Conservation (phyloP, 2,888 invertebrate genomes). For the Leucozona laternaria region DNA sequence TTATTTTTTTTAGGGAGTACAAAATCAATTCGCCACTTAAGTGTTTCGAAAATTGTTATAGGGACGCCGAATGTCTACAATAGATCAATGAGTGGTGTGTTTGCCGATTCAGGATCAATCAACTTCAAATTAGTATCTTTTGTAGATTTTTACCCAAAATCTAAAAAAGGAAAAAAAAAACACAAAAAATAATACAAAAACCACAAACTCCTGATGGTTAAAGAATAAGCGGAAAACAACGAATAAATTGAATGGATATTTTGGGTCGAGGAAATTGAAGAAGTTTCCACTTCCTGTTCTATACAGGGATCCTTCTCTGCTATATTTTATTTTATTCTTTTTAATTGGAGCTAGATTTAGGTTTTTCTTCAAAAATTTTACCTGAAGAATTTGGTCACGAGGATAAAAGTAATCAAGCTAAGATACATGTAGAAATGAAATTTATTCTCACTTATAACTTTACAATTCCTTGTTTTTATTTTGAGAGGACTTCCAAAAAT, state of each 20-base stretch:
- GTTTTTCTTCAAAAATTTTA: constrained; percentile 21
- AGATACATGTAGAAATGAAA: constrained; percentile 18
- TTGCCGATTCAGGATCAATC: constrained; percentile 70
- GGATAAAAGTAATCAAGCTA: constrained; percentile 18
- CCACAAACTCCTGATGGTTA: constrained; percentile 57
- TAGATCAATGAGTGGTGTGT: constrained; percentile 37
- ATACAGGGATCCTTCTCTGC: constrained; percentile 38
- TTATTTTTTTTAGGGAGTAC: constrained; percentile 25
- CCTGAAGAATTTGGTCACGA: constrained; percentile 27
- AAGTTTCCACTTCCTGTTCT: constrained; percentile 67
- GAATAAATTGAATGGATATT: constrained; percentile 9
- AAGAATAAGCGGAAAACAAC: constrained; percentile 21
- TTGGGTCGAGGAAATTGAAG: constrained; percentile 45
- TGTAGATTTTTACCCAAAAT: constrained; percentile 45
- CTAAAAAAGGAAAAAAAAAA: constrained; percentile 38
- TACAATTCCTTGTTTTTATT: background rate
- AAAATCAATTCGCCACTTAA: constrained; percentile 70
- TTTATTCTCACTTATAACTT: constrained; percentile 57
- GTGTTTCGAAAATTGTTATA: constrained; percentile 7
- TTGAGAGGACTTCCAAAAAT: background rate
- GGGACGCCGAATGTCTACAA: constrained; percentile 21
- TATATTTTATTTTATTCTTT: constrained; percentile 27
- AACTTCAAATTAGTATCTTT: constrained; percentile 72
- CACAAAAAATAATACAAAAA: constrained; percentile 50
- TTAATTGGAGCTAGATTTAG: constrained; percentile 47